phyloP scores from a whole-genome alignment of 2,797 vertebrate species.

The Pachyuromys duprasi region DNA sequence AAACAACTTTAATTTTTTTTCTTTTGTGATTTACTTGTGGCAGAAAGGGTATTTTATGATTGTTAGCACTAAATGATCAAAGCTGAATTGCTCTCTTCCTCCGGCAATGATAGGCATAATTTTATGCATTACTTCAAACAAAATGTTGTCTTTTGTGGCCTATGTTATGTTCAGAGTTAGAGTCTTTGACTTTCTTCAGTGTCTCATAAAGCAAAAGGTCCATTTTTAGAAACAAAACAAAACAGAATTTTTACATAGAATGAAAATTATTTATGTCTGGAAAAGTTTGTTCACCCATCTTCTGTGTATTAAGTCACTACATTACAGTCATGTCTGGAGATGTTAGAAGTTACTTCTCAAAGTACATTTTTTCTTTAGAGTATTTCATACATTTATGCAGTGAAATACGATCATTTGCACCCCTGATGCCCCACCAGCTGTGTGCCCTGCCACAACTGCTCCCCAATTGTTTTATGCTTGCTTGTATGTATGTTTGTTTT shows the following conservation, averaged over 20 bases:
- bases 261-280: slow-evolving; percentile 42
- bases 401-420: neutral
- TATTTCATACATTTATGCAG: neutral
- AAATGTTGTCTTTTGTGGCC: slow-evolving; percentile 48
- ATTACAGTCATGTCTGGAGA: neutral
- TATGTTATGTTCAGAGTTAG: slow-evolving; percentile 63
- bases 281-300: neutral
- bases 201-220: slow-evolving; percentile 18
- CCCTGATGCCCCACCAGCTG: no score
- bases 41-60: slow-evolving; percentile 30
- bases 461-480: neutral
- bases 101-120: slow-evolving; percentile 3
- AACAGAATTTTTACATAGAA: neutral
- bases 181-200: slow-evolving; percentile 62
- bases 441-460: neutral
- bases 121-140: slow-evolving; percentile 62
- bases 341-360: neutral
- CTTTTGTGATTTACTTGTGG: neutral
- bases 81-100: neutral
- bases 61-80: slow-evolving; percentile 38
- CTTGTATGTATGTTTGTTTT: neutral
- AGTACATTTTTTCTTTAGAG: neutral
- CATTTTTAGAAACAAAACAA: neutral
- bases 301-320: neutral
- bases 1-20: neutral